Base-by-base conservation (phyloP, 2,113 vertebrate genomes). In the Pygathrix nemaeus region DNA sequence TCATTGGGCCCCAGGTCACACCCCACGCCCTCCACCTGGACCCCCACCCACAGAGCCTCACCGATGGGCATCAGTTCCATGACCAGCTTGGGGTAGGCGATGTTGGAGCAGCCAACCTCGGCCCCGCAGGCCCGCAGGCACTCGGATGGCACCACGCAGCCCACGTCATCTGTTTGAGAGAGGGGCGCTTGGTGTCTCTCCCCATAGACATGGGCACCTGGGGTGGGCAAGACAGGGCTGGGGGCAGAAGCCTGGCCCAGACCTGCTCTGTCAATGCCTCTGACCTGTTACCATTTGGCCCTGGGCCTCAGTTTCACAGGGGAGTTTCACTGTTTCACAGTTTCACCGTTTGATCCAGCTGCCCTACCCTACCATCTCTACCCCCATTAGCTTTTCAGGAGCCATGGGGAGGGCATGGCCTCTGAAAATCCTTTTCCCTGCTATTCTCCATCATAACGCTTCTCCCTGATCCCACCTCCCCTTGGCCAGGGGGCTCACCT, bases 71-170 rank as follows among this genome's bases (percentile, higher is more conserved):
- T 99, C 81, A 99, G 99, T 80, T 99, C 99, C 12, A 99, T 98
- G 97, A 99, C 99, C 97, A 99, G 98, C 97, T 99, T 99, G 93
- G 99, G 99, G 95, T 99, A 99, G 81, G 99, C 99, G 0, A 99
- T 99, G 98, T 99, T 99, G 98, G 99, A 99, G 97, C 99, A 99
- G 94, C 99, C 99, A 50, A 99, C 99, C 30, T 99, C 97, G 0
- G 99, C 97, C 30, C 98, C 98, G 0, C 99, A 99, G 96, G 99
- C 99, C 6, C 98, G 98, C 27, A 98, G 35, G 91, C 99, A 99
- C 97, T 99, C 99, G 1, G 99, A 98, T 0, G 99, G 99, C 85
- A 99, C 99, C 55, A 99, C 99, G 0, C 99, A 99, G 68, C 98
- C 99, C 64, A 99, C 99, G 0, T 99, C 90, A 95, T 99, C 99